Evolutionary conservation across 2,797 vertebrate genomes (phyloP).

Genomic region (Brachymystax lenok): DNA sequence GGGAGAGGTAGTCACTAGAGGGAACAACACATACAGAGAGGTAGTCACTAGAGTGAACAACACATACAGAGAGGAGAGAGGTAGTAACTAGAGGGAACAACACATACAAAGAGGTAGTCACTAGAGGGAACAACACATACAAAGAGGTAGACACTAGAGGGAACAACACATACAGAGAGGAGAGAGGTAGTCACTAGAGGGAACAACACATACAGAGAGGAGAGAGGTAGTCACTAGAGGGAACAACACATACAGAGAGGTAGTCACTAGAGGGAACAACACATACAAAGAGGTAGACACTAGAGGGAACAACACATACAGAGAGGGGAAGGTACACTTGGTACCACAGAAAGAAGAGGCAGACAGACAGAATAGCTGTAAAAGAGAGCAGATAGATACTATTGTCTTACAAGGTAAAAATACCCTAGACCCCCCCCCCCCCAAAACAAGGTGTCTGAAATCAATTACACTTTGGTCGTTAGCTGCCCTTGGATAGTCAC

Average conservation of each 20-base stretch:
- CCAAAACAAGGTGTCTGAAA: conserved; percentile 63
- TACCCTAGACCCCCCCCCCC: background rate
- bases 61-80: background rate
- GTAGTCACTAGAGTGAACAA: too few species aligned
- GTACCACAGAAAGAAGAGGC: background rate
- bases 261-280: too few species aligned
- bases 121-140: background rate
- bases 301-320: too few species aligned
- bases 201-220: too few species aligned
- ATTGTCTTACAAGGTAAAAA: background rate
- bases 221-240: too few species aligned
- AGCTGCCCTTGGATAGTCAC: conserved; percentile 78
- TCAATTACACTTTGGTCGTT: conserved; percentile 79
- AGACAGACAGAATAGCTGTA: background rate
- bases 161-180: too few species aligned
- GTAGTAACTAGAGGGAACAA: too few species aligned
- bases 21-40: background rate
- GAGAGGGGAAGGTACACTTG: background rate
- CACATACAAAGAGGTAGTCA: background rate
- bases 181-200: too few species aligned
- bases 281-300: too few species aligned
- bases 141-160: background rate
- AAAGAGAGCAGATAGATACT: background rate
- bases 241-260: too few species aligned
- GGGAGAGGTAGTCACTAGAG: too few species aligned